phyloP scores from a whole-genome alignment of 1,140 invertebrate genomes.

The Panulirus ornatus region DNA sequence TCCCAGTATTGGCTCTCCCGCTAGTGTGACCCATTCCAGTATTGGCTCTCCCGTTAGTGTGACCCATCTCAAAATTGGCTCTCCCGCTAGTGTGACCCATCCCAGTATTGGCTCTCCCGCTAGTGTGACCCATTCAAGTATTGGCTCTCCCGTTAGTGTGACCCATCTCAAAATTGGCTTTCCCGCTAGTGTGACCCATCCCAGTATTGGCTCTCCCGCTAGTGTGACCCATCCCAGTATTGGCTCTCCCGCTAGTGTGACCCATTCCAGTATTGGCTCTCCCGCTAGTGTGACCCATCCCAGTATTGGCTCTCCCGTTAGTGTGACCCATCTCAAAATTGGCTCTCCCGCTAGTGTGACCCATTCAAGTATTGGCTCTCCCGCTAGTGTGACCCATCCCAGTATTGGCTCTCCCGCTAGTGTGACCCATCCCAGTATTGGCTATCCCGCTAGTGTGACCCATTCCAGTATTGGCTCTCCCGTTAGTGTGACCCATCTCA shows the following conservation, averaged over 20 bases:
- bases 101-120: too few relatives aligned
- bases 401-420: not conserved
- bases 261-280: too few relatives aligned
- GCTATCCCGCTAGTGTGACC: not conserved
- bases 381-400: not conserved
- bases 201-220: not conserved
- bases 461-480: too few relatives aligned
- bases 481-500: too few relatives aligned
- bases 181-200: not conserved
- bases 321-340: too few relatives aligned
- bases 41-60: not conserved
- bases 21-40: not conserved
- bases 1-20: not conserved
- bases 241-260: not conserved
- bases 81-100: too few relatives aligned
- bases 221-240: too few relatives aligned
- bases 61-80: too few relatives aligned
- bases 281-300: too few relatives aligned
- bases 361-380: too few relatives aligned
- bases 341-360: not conserved
- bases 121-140: too few relatives aligned
- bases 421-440: not conserved
- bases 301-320: not conserved
- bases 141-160: not conserved
- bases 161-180: too few relatives aligned